These are phyloP conservation scores for Zosterops hypoxanthus DNA, from an alignment of 2,113 vertebrate genomes.

Conservation along the genomic window DNA sequence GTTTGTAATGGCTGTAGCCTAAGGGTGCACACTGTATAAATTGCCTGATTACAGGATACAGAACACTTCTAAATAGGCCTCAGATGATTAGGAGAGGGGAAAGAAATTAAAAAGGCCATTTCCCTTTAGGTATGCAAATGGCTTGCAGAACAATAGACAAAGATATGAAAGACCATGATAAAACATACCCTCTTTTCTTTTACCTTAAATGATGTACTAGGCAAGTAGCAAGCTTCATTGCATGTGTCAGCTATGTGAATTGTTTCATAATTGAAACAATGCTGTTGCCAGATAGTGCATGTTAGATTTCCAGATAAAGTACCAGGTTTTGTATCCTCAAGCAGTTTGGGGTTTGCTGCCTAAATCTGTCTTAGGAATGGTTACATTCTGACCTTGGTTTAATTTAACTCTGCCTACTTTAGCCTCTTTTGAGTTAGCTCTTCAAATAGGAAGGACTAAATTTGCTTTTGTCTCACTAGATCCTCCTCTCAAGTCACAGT, in stretches of 20 bases:
- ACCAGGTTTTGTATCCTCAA: not conserved
- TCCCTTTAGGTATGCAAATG: constrained; percentile 93
- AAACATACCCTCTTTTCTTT: constrained; percentile 69
- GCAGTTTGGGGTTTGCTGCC: not conserved
- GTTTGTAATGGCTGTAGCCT: constrained; percentile 81
- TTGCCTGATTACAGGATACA: constrained; percentile 96
- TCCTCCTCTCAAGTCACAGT: not conserved
- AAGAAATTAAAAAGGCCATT: constrained; percentile 85
- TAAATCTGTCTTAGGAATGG: not conserved
- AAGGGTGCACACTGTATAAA: constrained; percentile 86
- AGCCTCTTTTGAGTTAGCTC: not conserved
- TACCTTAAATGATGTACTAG: constrained; percentile 64
- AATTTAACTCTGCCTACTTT: constrained; percentile 52
- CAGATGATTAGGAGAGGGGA: constrained; percentile 90
- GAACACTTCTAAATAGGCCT: constrained; percentile 83
- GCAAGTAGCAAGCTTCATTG: constrained; percentile 61
- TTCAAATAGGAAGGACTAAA: not conserved
- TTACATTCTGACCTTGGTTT: constrained; percentile 35
- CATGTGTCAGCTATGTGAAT: constrained; percentile 64
- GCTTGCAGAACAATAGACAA: constrained; percentile 82
- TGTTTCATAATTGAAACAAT: constrained; percentile 67
- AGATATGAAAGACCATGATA: constrained; percentile 73
- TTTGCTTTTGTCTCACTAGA: not conserved
- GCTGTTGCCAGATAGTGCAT: constrained; percentile 15
- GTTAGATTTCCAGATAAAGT: constrained; percentile 39